Percentiles rank a stretch among this genome's conserved stretches.
Evolutionary conservation across 2,113 vertebrate genomes (phyloP).

Genomic region (Carlito syrichta): DNA sequence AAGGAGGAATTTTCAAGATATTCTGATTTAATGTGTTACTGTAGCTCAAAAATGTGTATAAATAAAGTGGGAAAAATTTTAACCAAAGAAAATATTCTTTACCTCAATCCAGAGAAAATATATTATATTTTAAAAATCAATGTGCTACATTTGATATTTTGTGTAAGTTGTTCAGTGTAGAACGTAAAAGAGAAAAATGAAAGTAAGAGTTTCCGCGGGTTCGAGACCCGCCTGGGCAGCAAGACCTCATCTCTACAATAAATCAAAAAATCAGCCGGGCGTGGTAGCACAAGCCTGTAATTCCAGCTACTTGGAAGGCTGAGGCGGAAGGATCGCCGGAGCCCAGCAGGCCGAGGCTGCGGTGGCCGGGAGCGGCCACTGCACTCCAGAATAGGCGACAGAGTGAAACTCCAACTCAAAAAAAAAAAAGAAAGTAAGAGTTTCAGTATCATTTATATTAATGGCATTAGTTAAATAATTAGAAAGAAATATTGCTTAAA

Average conservation of each 20-base stretch:
- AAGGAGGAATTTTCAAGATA: conserved; percentile 70
- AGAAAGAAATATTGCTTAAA: not conserved
- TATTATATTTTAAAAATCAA: conserved; percentile 7
- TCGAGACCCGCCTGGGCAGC: no score
- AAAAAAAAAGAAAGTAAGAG: conserved; percentile 21
- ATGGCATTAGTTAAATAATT: not conserved
- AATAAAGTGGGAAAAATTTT: conserved; percentile 56
- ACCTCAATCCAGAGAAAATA: conserved; percentile 11
- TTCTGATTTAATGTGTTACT: conserved; percentile 65
- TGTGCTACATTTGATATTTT: not conserved
- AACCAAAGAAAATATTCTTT: conserved; percentile 58
- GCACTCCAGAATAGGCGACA: no score
- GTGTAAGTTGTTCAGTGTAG: not conserved
- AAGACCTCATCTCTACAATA: no score
- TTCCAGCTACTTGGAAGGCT: no score
- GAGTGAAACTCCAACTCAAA: no score
- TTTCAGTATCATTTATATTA: not conserved
- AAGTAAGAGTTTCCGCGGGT: conserved; percentile 7
- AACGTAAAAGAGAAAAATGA: conserved; percentile 1
- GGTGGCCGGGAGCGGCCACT: no score
- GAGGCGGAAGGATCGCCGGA: no score
- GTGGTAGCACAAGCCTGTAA: no score
- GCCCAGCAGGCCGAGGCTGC: no score
- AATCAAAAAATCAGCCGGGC: no score
- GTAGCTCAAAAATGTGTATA: conserved; percentile 58